Evolutionary conservation across 2,888 invertebrate genomes (phyloP).

Genomic region (Cylloceria caligata): DNA sequence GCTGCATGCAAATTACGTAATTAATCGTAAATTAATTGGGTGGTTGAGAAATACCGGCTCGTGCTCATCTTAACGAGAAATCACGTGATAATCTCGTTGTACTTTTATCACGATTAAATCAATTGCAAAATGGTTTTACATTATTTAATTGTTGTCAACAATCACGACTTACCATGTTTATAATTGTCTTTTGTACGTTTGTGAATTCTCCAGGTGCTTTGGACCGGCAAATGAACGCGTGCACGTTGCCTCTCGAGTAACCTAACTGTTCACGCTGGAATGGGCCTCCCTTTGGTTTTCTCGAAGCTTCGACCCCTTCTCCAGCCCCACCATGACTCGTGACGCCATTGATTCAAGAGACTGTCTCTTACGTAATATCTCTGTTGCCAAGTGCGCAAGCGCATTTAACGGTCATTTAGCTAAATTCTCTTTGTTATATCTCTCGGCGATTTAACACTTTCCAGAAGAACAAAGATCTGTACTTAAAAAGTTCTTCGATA

Average conservation of each 20-base stretch:
- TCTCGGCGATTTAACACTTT: constrained; percentile 17
- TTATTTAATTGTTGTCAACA: neutral
- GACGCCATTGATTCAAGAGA: constrained; percentile 62
- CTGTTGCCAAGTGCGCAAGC: constrained; percentile 48
- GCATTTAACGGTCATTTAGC: constrained; percentile 37
- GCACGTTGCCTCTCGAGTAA: constrained; percentile 78
- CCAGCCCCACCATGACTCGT: constrained; percentile 57
- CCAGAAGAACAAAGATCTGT: neutral
- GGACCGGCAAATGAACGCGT: constrained; percentile 71
- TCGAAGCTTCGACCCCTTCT: constrained; percentile 71
- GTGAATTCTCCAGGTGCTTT: constrained; percentile 59
- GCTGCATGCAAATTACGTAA: constrained; percentile 45
- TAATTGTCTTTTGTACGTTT: constrained; percentile 59
- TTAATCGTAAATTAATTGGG: neutral
- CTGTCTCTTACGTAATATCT: constrained; percentile 57
- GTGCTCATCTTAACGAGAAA: constrained; percentile 22
- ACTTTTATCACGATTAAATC: constrained; percentile 23
- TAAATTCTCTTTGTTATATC: neutral
- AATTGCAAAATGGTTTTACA: neutral
- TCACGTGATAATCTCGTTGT: constrained; percentile 26
- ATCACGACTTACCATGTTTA: constrained; percentile 66
- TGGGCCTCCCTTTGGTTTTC: constrained; percentile 67
- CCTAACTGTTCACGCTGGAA: constrained; percentile 69
- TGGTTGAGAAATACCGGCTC: constrained; percentile 4
- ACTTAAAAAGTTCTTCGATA: neutral